Conservation (phyloP, 1,140 invertebrate genomes). For the roundworm (Caenorhabditis elegans) region DNA sequence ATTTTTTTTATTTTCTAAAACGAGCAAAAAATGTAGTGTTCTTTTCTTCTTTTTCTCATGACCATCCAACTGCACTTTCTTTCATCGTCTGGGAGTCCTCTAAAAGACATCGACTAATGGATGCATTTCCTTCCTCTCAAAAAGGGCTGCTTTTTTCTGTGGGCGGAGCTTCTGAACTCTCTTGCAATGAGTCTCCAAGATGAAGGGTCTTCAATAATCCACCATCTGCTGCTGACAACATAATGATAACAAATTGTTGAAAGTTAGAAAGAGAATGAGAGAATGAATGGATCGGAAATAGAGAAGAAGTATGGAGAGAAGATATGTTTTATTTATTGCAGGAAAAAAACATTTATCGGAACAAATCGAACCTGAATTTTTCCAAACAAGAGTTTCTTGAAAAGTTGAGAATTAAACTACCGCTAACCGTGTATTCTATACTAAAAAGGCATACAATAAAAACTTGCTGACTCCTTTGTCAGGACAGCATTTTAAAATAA, state of each 20-base stretch:
- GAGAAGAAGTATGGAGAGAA: neutral
- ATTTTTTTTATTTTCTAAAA: neutral
- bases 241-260: slow-evolving; percentile 21
- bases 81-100: neutral
- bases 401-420: no score
- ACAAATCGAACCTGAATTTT: no score
- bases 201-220: neutral
- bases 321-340: no score
- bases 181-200: no score
- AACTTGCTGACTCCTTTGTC: no score
- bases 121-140: neutral
- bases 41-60: neutral
- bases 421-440: no score
- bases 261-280: neutral
- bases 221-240: neutral
- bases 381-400: no score
- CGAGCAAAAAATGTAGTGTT: slow-evolving; percentile 3
- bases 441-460: no score
- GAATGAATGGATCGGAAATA: neutral
- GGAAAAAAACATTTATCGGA: no score
- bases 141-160: neutral
- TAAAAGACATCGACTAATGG: slow-evolving; percentile 13
- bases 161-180: neutral
- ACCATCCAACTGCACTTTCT: neutral
- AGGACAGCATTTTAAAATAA: no score